phyloP scores from a whole-genome alignment of 2,888 invertebrate species.

The Bimastos eiseni region DNA sequence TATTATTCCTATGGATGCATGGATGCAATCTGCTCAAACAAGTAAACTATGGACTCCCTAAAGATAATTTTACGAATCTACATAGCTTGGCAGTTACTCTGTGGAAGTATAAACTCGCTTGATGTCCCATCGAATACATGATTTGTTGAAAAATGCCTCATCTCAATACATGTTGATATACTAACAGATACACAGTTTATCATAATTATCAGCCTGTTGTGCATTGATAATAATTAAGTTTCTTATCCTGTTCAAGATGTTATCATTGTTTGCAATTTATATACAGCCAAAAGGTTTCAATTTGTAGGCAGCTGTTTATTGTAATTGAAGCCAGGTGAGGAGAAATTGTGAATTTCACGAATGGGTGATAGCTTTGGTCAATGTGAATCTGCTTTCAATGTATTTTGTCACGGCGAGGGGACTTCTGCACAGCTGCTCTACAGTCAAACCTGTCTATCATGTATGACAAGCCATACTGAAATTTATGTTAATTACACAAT shows the following conservation, averaged over 20 bases:
- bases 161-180: too few relatives aligned
- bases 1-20: too few relatives aligned
- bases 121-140: neutral
- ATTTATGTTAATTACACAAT: neutral
- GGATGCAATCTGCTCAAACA: too few relatives aligned
- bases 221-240: neutral
- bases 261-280: neutral
- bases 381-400: neutral
- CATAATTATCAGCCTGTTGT: neutral
- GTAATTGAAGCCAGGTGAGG: neutral
- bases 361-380: neutral
- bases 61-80: neutral
- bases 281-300: neutral
- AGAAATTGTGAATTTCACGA: neutral
- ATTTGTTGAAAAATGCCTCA: neutral
- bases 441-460: neutral
- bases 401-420: neutral
- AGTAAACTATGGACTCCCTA: neutral
- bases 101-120: neutral
- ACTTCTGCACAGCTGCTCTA: conserved; percentile 2
- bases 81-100: neutral
- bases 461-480: neutral
- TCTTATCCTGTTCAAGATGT: neutral
- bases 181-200: neutral
- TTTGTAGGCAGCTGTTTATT: conserved; percentile 6